A percentile compares a stretch with the other conserved stretches of the same genome.
Evolutionary conservation across 2,113 vertebrate genomes (phyloP).

Genomic region (Lophotis ruficrista): DNA sequence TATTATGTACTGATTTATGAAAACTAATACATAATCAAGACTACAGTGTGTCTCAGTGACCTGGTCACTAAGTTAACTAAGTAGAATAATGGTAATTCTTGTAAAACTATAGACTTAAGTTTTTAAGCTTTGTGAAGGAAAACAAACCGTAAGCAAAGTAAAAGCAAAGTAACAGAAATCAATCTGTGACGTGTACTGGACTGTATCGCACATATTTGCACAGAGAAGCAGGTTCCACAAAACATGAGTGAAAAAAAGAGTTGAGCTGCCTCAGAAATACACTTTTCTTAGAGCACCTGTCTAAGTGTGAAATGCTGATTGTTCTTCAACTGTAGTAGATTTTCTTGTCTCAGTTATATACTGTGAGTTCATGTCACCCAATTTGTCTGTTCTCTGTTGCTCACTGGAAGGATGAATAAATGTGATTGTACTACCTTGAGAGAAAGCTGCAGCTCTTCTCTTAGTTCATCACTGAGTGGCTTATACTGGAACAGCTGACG

Average conservation of each 20-base stretch:
- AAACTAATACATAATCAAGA: neutral
- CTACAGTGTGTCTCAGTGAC: neutral
- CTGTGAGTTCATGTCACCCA: neutral
- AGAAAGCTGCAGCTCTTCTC: conserved; percentile 76
- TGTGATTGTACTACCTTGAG: conserved; percentile 79
- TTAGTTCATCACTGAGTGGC: conserved; percentile 68
- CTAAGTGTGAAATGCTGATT: neutral
- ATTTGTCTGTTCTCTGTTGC: neutral
- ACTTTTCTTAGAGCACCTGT: neutral
- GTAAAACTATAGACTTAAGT: neutral
- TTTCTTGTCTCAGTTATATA: neutral
- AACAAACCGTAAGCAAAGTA: neutral
- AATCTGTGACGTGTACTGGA: neutral
- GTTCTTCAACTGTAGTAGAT: neutral
- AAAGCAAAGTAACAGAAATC: neutral
- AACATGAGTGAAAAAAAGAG: neutral
- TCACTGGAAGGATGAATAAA: neutral
- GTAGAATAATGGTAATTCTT: neutral
- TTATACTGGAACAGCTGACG: conserved; percentile 83
- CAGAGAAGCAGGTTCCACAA: neutral
- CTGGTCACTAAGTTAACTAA: neutral
- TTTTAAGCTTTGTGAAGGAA: neutral
- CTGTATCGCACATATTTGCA: neutral
- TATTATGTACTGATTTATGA: neutral
- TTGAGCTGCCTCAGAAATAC: neutral